Evolutionary conservation across 2,113 vertebrate genomes (phyloP), one percentile per base, ranked within the genome.

Genomic region (Dromas ardeola): DNA sequence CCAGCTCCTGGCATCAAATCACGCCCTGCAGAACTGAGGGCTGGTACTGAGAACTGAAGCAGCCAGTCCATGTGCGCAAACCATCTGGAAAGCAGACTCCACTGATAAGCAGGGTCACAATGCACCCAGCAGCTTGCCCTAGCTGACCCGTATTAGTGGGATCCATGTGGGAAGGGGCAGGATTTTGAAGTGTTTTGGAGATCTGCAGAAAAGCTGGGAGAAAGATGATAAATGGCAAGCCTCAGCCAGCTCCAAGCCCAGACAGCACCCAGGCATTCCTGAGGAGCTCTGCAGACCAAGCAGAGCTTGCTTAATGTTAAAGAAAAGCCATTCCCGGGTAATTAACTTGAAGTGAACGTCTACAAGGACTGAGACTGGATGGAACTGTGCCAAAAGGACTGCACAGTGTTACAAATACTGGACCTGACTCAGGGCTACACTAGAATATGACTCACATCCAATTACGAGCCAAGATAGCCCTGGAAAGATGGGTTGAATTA

Each of bases 381-480:
- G 93, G 55, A 95, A 11, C 50, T 71, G 45, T 66, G 92, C 97
- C 97, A 97, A 70, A 96, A 97, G 92, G 59, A 92, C 95, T 95
- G 90, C 67, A 94, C 58, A 94, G 66, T 88, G 62, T 95, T 96
- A 77, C 84, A 96, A 96, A 94, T 91, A 92, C 95, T 96, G 95
- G 91, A 84, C 89, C 42, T 92, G 84, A 95, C 88, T 97, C 95
- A 96, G 93, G 61, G 70, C 82, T 97, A 86, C 80, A 87, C 69
- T 94, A 62, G 43, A 91, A 91, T 79, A 89, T 96, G 96, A 97
- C 77, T 97, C 94, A 91, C 70, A 89, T 80, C 32, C 89, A 94
- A 42, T 66, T 70, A 89, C 1, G 6, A 97, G 94, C 95, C 91
- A 95, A 94, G 63, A 96, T 49, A 94, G 66, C 66, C 58, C 40